Evolutionary conservation across 2,888 invertebrate species (phyloP).

Genomic region (Eupeodes latifasciatus): DNA sequence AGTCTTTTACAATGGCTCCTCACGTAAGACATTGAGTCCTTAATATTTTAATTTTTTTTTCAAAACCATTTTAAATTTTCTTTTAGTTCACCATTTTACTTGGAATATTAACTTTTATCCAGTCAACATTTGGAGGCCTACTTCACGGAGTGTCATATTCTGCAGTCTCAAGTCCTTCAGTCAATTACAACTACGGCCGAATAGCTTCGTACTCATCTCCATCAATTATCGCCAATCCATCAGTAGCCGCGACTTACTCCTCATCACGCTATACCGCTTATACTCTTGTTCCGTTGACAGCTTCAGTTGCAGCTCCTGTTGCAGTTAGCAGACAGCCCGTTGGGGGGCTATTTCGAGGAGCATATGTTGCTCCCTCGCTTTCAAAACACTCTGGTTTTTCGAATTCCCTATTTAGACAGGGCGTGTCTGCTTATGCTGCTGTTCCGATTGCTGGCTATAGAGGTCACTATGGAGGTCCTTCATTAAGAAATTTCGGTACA

Average conservation of each 20-base stretch:
- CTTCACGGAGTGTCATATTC: slow-evolving; percentile 52
- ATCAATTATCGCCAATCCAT: slow-evolving; percentile 16
- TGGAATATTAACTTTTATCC: slow-evolving; percentile 23
- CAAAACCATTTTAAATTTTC: not conserved
- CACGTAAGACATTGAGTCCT: slow-evolving; percentile 36
- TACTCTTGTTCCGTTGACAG: slow-evolving; percentile 33
- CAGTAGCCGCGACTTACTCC: slow-evolving; percentile 21
- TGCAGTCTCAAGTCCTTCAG: slow-evolving; percentile 20
- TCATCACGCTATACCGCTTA: slow-evolving; percentile 9
- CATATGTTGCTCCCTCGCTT: slow-evolving; percentile 3
- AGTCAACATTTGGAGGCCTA: slow-evolving; percentile 41
- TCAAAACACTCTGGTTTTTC: not conserved
- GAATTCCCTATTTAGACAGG: not conserved
- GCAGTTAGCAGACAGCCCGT: slow-evolving; percentile 16
- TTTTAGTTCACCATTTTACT: slow-evolving; percentile 38
- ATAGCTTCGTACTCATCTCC: slow-evolving; percentile 42
- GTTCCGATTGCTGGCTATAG: slow-evolving; percentile 41
- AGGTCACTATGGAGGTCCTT: not conserved
- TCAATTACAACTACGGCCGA: slow-evolving; percentile 29
- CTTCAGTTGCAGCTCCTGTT: slow-evolving; percentile 31
- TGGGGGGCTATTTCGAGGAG: not conserved
- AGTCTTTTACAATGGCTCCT: slow-evolving; percentile 28
- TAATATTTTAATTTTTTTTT: too few species aligned
- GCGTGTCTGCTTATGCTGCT: slow-evolving; percentile 21
- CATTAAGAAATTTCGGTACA: not conserved